A percentile compares a stretch with the other conserved stretches of the same genome.
Conservation (phyloP, 2,113 vertebrate genomes). For the Cricetomys ansorgei region DNA sequence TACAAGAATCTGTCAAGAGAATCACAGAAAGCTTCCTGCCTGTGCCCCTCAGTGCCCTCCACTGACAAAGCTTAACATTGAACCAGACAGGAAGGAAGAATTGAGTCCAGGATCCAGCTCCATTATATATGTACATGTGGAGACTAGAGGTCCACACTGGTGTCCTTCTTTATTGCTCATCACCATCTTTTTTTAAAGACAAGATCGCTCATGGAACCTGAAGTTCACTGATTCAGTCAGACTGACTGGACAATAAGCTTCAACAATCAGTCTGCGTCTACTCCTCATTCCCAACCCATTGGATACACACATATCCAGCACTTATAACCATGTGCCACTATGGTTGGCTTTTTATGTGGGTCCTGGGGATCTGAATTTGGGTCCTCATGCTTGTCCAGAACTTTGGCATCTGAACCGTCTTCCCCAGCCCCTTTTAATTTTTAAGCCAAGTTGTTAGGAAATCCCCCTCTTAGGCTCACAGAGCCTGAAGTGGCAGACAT, state of each 20-base stretch:
- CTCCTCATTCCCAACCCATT: not conserved
- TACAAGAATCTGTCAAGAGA: not conserved
- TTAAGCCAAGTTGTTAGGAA: constrained; percentile 17
- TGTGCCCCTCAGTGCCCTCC: constrained; percentile 19
- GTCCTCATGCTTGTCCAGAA: not conserved
- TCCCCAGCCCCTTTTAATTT: not conserved
- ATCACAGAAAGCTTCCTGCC: not conserved
- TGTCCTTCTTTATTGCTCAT: not conserved
- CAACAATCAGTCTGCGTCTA: not conserved
- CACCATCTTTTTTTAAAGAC: not conserved
- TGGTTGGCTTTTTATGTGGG: not conserved
- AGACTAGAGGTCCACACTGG: not conserved
- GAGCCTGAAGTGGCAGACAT: too few species aligned
- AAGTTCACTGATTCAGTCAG: not conserved
- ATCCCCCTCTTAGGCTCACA: not conserved
- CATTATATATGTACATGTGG: not conserved
- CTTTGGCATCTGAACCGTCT: not conserved
- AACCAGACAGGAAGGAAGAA: not conserved
- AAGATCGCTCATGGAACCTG: not conserved
- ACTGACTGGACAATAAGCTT: not conserved
- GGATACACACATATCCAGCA: not conserved
- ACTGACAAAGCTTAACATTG: not conserved
- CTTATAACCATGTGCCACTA: not conserved
- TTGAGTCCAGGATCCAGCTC: not conserved
- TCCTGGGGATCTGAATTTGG: not conserved